These are phyloP conservation scores for Glyptemys insculpta DNA, from an alignment of 2,797 vertebrate species.

Conservation along the genomic window DNA sequence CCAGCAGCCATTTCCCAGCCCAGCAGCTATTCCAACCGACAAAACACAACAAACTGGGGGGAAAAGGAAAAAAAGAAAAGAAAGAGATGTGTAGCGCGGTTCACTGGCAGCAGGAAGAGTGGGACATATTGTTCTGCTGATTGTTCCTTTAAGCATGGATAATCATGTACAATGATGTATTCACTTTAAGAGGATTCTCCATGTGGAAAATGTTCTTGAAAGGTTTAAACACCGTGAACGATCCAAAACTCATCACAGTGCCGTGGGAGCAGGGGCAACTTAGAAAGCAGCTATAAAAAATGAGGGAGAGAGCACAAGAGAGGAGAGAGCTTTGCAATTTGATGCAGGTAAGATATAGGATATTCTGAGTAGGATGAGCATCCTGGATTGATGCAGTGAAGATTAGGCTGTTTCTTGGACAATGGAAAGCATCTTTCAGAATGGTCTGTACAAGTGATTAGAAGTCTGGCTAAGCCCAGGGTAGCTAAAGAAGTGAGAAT, in stretches of 20 bases:
- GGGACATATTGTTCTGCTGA: conserved; percentile 60
- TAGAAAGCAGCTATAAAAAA: neutral
- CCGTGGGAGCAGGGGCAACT: conserved; percentile 21
- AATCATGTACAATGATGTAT: conserved; percentile 70
- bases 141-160: conserved; percentile 72
- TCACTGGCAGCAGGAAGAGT: conserved; percentile 8
- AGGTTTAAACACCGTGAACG: conserved; percentile 71
- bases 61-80: neutral
- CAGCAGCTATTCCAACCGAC: neutral
- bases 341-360: neutral
- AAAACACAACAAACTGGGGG: neutral
- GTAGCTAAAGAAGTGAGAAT: neutral
- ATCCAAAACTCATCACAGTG: conserved; percentile 58
- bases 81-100: neutral
- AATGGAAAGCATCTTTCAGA: neutral
- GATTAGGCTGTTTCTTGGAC: neutral
- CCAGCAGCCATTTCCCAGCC: neutral
- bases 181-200: conserved; percentile 68
- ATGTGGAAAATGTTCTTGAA: conserved; percentile 77
- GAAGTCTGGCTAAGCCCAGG: neutral
- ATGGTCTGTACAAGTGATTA: neutral
- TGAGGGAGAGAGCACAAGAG: neutral
- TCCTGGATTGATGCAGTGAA: neutral
- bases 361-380: neutral
- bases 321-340: neutral